Conservation (phyloP, 2,888 invertebrate species). For the Amblyjoppa fuscipennis region DNA sequence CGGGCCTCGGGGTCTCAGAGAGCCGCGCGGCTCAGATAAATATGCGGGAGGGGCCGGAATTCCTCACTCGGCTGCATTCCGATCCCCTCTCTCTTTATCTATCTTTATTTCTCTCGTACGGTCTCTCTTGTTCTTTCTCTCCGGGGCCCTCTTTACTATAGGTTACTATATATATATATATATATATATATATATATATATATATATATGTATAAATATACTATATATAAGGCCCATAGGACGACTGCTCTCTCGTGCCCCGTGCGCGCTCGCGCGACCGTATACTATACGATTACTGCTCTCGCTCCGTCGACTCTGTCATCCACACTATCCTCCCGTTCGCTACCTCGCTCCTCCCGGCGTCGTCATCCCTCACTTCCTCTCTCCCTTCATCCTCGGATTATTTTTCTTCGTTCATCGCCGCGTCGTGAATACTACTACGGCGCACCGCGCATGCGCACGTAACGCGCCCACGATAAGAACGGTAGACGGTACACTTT, state of each 20-base stretch:
- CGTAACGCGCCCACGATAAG: constrained; percentile 35
- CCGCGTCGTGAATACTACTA: constrained; percentile 20
- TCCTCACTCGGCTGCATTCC: constrained; percentile 85
- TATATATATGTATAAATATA: too few relatives aligned
- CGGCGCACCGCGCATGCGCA: not conserved
- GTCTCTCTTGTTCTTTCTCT: constrained; percentile 21
- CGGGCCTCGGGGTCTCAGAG: constrained; percentile 80
- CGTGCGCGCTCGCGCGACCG: constrained; percentile 61
- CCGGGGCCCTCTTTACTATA: constrained; percentile 24
- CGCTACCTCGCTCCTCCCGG: constrained; percentile 25
- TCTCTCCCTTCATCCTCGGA: constrained; percentile 19
- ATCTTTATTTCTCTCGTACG: constrained; percentile 44
- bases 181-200: too few relatives aligned
- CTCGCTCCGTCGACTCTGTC: constrained; percentile 66
- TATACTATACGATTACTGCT: constrained; percentile 61
- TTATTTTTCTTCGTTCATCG: constrained; percentile 40
- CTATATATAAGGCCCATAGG: constrained; percentile 3
- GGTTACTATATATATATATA: constrained; percentile 12
- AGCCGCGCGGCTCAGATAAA: constrained; percentile 82
- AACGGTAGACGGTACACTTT: constrained; percentile 21
- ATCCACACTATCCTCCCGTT: constrained; percentile 15
- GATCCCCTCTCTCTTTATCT: constrained; percentile 75
- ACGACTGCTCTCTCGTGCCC: constrained; percentile 48
- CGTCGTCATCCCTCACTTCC: constrained; percentile 21
- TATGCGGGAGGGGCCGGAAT: constrained; percentile 85